A percentile compares a stretch with the other conserved stretches of the same genome.
phyloP scores from a whole-genome alignment of 2,888 invertebrate genomes.

The Calameuta filiformis region DNA sequence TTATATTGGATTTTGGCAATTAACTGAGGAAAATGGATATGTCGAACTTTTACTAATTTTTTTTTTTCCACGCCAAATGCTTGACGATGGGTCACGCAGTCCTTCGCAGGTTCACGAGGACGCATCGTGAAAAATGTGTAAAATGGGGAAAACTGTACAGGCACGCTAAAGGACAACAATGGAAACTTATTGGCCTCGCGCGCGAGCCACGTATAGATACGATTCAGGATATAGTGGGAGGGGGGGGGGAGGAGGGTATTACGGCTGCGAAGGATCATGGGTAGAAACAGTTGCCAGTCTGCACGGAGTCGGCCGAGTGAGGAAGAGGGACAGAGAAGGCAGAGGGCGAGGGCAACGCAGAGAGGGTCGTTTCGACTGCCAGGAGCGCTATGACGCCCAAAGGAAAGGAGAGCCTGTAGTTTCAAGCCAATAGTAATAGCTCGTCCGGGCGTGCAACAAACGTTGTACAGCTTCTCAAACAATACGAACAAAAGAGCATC shows the following conservation, averaged over 20 bases:
- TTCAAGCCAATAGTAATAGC: slow-evolving; percentile 56
- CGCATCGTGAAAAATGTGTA: slow-evolving; percentile 22
- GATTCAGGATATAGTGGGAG: slow-evolving; percentile 10
- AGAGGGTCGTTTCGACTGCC: neutral
- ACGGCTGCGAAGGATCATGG: too few species aligned
- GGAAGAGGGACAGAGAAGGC: too few species aligned
- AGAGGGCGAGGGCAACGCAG: neutral
- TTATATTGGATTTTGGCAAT: too few species aligned
- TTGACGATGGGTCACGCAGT: neutral
- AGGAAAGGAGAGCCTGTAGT: slow-evolving; percentile 36
- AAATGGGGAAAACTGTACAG: slow-evolving; percentile 37
- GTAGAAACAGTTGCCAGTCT: too few species aligned
- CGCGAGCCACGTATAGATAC: too few species aligned
- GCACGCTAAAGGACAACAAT: slow-evolving; percentile 43
- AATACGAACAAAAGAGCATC: slow-evolving; percentile 63
- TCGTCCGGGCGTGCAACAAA: slow-evolving; percentile 60
- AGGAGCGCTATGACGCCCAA: slow-evolving; percentile 7
- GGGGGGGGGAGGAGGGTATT: slow-evolving; percentile 1
- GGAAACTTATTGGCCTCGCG: slow-evolving; percentile 44
- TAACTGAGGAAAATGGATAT: too few species aligned
- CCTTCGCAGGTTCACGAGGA: too few species aligned
- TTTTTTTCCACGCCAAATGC: too few species aligned
- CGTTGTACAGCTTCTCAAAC: slow-evolving; percentile 59
- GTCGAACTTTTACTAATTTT: too few species aligned
- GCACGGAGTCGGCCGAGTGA: too few species aligned